Evolutionary conservation across 1,140 invertebrate genomes (phyloP).

Genomic region (Drosophila kohkoa): DNA sequence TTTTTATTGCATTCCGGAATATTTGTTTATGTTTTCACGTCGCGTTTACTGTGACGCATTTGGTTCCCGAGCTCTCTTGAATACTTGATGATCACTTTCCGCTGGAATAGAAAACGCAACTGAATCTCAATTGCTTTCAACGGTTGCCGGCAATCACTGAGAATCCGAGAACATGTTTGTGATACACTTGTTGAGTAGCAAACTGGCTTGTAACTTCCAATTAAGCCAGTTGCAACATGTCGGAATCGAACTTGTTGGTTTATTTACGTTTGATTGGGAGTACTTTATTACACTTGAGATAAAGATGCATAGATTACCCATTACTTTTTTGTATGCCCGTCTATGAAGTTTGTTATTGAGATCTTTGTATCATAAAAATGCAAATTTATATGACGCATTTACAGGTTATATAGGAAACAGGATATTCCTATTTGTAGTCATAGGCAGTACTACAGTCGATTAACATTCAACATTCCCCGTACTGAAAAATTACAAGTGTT

Average conservation of each 20-base stretch:
- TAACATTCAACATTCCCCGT: too few species aligned
- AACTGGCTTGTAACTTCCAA: background rate
- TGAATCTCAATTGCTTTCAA: conserved; percentile 48
- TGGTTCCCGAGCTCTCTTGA: background rate
- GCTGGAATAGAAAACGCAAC: conserved; percentile 47
- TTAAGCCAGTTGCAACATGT: conserved; percentile 46
- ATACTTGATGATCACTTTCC: conserved; percentile 40
- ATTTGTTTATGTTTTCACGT: conserved; percentile 46
- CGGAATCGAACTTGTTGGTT: conserved; percentile 22
- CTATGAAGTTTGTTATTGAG: too few species aligned
- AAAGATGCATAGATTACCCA: too few species aligned
- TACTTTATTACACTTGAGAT: background rate
- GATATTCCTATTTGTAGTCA: too few species aligned
- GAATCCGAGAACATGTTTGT: conserved; percentile 4
- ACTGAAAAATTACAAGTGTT: too few species aligned
- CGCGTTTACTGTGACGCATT: conserved; percentile 8
- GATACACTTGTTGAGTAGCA: background rate
- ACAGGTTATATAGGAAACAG: too few species aligned
- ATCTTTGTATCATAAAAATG: too few species aligned
- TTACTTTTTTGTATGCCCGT: too few species aligned
- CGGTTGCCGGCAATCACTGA: conserved; percentile 44
- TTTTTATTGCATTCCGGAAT: background rate
- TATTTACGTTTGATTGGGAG: background rate
- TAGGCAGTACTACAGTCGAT: too few species aligned
- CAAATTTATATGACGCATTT: too few species aligned